These are phyloP conservation scores for Zaprionus ghesquierei DNA, from an alignment of 1,140 invertebrate species.

Conservation along the genomic window DNA sequence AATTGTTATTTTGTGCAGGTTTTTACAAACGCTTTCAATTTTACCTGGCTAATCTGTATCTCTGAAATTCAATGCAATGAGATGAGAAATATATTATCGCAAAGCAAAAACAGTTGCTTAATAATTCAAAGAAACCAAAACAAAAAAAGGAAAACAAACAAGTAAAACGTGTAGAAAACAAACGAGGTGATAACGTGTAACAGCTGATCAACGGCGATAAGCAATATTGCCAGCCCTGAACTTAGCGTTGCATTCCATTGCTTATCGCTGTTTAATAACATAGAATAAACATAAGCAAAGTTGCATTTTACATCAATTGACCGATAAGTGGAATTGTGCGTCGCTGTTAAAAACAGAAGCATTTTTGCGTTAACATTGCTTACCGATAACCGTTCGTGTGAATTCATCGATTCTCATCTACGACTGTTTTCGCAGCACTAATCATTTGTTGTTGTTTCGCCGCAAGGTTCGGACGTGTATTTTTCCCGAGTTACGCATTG, in stretches of 20 bases:
- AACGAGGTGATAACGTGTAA: background rate
- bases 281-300: background rate
- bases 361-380: constrained; percentile 8
- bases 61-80: background rate
- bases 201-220: constrained; percentile 13
- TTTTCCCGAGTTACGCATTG: constrained; percentile 10
- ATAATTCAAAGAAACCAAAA: constrained; percentile 10
- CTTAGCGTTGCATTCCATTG: background rate
- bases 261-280: background rate
- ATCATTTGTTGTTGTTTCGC: constrained; percentile 48
- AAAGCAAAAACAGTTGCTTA: background rate
- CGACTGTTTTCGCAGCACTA: constrained; percentile 8
- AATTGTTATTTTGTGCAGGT: background rate
- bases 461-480: constrained; percentile 38
- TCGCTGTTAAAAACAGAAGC: background rate
- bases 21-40: background rate
- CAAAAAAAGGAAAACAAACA: constrained; percentile 1
- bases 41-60: constrained; percentile 5
- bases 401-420: background rate
- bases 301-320: background rate
- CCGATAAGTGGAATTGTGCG: background rate
- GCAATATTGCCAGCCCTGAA: background rate
- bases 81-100: background rate
- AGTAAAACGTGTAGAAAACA: constrained; percentile 10
- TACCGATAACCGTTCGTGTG: background rate